Base-by-base conservation (phyloP, 2,888 invertebrate species). In the Lapara coniferarum region DNA sequence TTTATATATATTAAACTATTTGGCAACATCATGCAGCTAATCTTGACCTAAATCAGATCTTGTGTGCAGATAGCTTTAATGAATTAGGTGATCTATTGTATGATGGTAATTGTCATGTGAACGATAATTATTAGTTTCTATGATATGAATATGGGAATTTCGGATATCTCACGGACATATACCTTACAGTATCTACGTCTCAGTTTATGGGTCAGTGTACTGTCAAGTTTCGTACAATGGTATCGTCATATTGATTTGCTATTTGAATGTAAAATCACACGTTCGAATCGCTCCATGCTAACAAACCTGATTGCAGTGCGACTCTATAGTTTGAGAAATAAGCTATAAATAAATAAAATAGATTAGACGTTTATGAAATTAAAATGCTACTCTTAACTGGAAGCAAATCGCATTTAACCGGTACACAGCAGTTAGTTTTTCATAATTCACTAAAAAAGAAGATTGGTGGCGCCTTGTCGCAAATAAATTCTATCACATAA, bases 1-100 rank as follows among this genome's bases (percentile, higher is more conserved):
- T 63, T 63, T 49, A 63, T 49, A 63, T 63, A 59, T 16, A 63
- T 63, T 63, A 49, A 49, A 19, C 49, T 13, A 49, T 63, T 63
- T 63, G 46, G 46, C 63, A 16, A 46, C 63, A 49, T 49, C 63
- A 63, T 63, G 46, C 19, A 16, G 2, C 63, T 63, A 25, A 63
- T 63, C 63, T 49, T 19, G 49, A 13, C 63, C 63, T 46, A 25
- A 63, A 63, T 63, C 63, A 19, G 19, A 63, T 63, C 49, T 19
- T 49, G 63, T 19, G 19, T 46, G 49, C 46, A 49, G 63, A 63
- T 63, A 63, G 19, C 13, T 63, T 63, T 49, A 19, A 46, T 19
- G 49, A 63, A 63, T 63, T 49, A 13, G 49, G 63, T 49, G 63
- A 63, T 19, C 49, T 63, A 49, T 63, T 16, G 46, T 46, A 49